A percentile compares a stretch with the other conserved stretches of the same genome.
phyloP scores from a whole-genome alignment of 2,797 vertebrate species.

The Enteromius afrohamiltoni region DNA sequence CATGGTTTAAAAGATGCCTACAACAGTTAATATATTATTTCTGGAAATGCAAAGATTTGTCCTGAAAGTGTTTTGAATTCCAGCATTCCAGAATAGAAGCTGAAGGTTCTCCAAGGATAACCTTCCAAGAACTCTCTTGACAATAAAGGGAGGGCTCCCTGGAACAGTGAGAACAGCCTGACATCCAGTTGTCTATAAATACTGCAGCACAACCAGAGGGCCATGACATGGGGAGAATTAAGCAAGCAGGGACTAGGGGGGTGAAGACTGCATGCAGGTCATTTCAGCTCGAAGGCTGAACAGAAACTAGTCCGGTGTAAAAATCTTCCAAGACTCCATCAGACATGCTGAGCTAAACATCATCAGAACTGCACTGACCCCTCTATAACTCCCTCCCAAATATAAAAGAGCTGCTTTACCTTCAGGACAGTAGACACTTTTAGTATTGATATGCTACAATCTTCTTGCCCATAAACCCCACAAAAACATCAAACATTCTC shows the following conservation, averaged over 20 bases:
- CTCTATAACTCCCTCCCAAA: conserved; percentile 61
- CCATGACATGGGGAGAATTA: conserved; percentile 76
- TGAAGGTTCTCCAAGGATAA: neutral
- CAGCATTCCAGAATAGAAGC: neutral
- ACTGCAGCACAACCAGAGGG: conserved; percentile 79
- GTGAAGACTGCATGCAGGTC: conserved; percentile 82
- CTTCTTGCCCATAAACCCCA: neutral
- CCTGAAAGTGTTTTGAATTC: neutral
- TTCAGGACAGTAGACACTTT: conserved; percentile 57
- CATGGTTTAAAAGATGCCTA: neutral
- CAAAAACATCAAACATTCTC: conserved; percentile 2
- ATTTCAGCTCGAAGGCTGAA: conserved; percentile 90
- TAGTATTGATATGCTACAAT: neutral
- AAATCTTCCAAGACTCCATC: conserved; percentile 59
- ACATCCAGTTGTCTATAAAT: conserved; percentile 74
- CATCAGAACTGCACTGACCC: conserved; percentile 67
- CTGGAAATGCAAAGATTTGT: neutral
- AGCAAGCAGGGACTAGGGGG: conserved; percentile 63
- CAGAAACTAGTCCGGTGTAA: conserved; percentile 76
- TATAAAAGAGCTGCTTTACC: conserved; percentile 69
- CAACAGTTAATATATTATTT: neutral
- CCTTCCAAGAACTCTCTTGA: neutral
- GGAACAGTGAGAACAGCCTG: conserved; percentile 70
- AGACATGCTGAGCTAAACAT: conserved; percentile 62
- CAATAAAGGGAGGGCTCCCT: conserved; percentile 71